Conservation (phyloP, 2,797 vertebrate species). For the Dryobates pubescens region DNA sequence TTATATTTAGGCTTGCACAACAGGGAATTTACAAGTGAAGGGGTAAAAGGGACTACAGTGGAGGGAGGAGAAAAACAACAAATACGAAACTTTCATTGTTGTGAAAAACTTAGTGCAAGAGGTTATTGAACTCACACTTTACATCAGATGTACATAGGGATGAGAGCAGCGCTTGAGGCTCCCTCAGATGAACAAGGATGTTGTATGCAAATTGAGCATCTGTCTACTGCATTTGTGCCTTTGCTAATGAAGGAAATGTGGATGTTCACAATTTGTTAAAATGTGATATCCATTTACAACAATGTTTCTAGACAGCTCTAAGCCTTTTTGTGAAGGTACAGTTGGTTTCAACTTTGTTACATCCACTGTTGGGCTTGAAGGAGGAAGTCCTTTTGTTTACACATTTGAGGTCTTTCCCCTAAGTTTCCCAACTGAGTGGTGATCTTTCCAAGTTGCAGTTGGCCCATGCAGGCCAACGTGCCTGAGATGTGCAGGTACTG, state of each 20-base stretch:
- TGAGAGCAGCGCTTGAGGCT: fast-evolving
- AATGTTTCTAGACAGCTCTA: neutral
- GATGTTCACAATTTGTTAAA: no score
- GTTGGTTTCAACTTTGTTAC: neutral
- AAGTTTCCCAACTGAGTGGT: neutral
- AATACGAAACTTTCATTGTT: neutral
- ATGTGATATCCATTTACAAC: no score
- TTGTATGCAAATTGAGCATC: neutral
- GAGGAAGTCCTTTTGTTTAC: neutral
- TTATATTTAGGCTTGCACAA: neutral
- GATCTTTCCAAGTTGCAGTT: neutral
- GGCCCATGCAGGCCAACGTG: fast-evolving
- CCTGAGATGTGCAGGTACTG: neutral
- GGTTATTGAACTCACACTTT: neutral
- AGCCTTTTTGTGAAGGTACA: neutral
- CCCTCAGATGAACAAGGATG: neutral
- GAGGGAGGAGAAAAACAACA: neutral
- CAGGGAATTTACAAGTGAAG: neutral
- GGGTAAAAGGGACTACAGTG: neutral
- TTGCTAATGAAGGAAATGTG: constrained; percentile 8
- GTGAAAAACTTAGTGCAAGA: neutral
- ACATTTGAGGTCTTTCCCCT: neutral
- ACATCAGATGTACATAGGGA: fast-evolving
- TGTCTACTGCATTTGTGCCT: neutral
- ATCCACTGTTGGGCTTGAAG: neutral